Percentiles rank a stretch among this genome's conserved stretches.
Evolutionary conservation across 1,140 invertebrate species (phyloP).

Genomic region (Phymorhynchus buccinoides): DNA sequence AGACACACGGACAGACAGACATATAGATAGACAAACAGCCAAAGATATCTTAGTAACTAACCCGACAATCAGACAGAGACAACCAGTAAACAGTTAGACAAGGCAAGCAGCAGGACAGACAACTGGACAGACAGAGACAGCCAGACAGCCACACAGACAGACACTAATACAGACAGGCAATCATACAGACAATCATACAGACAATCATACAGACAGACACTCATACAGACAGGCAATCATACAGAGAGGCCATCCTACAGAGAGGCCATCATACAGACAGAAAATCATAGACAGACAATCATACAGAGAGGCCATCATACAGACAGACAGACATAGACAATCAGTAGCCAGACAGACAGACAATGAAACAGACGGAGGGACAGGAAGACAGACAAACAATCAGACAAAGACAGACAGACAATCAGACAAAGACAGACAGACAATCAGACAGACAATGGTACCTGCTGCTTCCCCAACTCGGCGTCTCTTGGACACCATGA

Average conservation of each 20-base stretch:
- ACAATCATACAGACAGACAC: neutral
- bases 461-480: conserved; percentile 69
- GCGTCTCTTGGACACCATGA: conserved; percentile 65
- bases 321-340: too few relatives aligned
- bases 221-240: neutral
- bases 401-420: neutral
- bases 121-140: neutral
- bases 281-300: neutral
- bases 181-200: neutral
- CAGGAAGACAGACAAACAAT: neutral
- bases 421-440: too few relatives aligned
- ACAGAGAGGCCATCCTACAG: neutral
- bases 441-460: conserved; percentile 43
- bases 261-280: neutral
- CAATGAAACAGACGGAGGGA: neutral
- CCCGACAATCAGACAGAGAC: too few relatives aligned
- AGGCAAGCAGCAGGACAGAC: too few relatives aligned
- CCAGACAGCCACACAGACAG: neutral
- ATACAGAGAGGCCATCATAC: neutral
- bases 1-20: neutral
- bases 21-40: neutral
- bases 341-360: too few relatives aligned
- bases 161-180: neutral
- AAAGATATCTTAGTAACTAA: too few relatives aligned
- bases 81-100: too few relatives aligned